These are phyloP conservation scores for Catotricha subobsoleta DNA, from an alignment of 2,888 invertebrate genomes.

Conservation along the genomic window DNA sequence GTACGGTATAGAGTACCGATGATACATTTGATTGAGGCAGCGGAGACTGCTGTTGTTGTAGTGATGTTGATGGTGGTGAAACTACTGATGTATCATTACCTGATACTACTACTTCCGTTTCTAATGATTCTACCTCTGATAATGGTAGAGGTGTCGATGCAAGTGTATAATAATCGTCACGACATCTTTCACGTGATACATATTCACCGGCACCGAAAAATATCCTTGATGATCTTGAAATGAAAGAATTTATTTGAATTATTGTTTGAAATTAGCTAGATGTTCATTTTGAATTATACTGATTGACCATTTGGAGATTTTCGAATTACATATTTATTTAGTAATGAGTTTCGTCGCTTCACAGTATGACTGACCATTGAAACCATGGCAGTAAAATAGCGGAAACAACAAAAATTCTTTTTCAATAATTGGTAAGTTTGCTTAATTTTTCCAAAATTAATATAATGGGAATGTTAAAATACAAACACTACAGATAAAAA, in stretches of 20 bases:
- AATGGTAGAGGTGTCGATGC: slow-evolving; percentile 16
- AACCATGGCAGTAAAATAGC: slow-evolving; percentile 17
- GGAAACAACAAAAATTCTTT: background rate
- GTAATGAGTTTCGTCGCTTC: too few species aligned
- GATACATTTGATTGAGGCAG: slow-evolving; percentile 15
- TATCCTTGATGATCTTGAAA: slow-evolving; percentile 17
- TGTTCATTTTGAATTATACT: too few species aligned
- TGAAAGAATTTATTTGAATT: too few species aligned
- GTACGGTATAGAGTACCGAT: slow-evolving; percentile 28
- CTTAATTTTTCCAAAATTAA: too few species aligned
- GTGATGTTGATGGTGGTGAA: slow-evolving; percentile 13
- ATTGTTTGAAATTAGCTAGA: too few species aligned
- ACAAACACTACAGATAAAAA: background rate
- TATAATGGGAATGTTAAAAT: background rate
- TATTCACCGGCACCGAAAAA: slow-evolving; percentile 23
- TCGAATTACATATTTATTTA: too few species aligned
- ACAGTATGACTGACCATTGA: too few species aligned
- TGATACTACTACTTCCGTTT: background rate
- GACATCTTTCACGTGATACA: slow-evolving; percentile 18
- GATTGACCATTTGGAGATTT: too few species aligned
- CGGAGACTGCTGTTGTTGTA: slow-evolving; percentile 15
- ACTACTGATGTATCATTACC: background rate
- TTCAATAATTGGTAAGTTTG: background rate
- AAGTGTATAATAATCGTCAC: slow-evolving; percentile 24
- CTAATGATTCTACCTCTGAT: background rate